A percentile compares a stretch with the other conserved stretches of the same genome.
Conservation (phyloP, 1,140 invertebrate genomes). For the Cotesia chilonis region DNA sequence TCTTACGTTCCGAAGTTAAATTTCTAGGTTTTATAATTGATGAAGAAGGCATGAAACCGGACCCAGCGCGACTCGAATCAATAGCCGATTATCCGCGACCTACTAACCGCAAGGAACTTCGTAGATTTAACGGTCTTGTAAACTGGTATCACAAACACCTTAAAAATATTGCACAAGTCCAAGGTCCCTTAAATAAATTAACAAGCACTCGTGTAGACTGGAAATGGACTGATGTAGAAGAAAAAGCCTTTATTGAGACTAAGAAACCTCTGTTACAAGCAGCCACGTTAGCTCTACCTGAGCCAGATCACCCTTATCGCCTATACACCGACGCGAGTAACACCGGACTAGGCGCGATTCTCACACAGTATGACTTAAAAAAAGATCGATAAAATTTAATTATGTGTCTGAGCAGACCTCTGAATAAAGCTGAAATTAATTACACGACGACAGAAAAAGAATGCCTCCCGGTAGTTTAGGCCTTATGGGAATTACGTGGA, state of each 20-base stretch:
- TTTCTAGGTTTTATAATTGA: too few species aligned
- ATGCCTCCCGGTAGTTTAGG: conserved; percentile 3
- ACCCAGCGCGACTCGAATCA: too few species aligned
- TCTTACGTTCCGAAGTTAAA: background rate
- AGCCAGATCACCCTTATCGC: background rate
- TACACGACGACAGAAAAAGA: conserved; percentile 10
- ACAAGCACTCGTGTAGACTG: background rate
- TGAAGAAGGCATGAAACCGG: too few species aligned
- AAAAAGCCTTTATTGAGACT: background rate
- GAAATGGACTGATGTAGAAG: background rate
- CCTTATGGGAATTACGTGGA: background rate
- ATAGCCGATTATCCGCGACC: too few species aligned
- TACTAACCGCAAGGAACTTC: background rate
- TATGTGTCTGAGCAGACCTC: background rate
- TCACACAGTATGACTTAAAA: background rate
- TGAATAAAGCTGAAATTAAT: background rate
- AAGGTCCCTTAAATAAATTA: background rate
- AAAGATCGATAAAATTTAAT: background rate
- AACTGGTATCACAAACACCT: background rate
- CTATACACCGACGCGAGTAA: background rate
- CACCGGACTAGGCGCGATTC: background rate
- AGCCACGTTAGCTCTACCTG: background rate
- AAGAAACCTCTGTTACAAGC: background rate
- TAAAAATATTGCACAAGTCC: background rate
- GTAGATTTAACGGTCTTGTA: background rate